phyloP scores from a whole-genome alignment of 2,113 vertebrate genomes.

The Philantomba maxwellii region DNA sequence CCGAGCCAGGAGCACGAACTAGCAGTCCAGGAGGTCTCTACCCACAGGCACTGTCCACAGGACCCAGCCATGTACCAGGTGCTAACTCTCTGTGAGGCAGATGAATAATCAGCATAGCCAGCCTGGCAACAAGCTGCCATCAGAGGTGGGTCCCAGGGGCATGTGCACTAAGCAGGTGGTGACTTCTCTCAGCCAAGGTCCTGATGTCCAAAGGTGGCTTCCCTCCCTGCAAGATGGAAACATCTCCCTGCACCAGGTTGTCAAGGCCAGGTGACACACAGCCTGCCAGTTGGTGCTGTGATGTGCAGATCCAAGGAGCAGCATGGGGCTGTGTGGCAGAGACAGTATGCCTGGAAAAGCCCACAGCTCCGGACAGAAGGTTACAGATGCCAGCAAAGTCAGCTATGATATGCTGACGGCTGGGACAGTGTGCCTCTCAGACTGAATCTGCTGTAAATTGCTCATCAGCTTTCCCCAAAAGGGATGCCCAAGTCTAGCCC shows the following conservation, averaged over 20 bases:
- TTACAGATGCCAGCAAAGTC: slow-evolving; percentile 7
- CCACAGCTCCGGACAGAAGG: background rate
- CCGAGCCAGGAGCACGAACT: background rate
- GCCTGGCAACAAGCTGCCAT: background rate
- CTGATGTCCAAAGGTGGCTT: background rate
- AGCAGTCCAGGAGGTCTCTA: background rate
- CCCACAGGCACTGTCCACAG: background rate
- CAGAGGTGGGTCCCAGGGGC: background rate
- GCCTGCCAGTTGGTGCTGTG: background rate
- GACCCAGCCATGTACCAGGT: background rate
- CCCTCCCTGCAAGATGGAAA: background rate
- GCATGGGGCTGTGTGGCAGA: background rate
- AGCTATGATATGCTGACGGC: slow-evolving; percentile 26
- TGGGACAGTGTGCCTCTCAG: slow-evolving; percentile 61
- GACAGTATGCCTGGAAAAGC: background rate
- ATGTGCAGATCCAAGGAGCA: background rate
- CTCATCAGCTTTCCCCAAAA: slow-evolving; percentile 56
- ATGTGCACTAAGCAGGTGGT: background rate
- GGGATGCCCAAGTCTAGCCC: background rate
- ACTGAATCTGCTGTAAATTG: slow-evolving; percentile 40
- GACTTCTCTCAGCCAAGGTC: background rate
- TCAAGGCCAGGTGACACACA: background rate
- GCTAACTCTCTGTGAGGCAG: background rate
- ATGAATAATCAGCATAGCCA: background rate
- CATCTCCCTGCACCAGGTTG: background rate